Base-by-base conservation (phyloP, 2,113 vertebrate species). In the Callocephalon fimbriatum region DNA sequence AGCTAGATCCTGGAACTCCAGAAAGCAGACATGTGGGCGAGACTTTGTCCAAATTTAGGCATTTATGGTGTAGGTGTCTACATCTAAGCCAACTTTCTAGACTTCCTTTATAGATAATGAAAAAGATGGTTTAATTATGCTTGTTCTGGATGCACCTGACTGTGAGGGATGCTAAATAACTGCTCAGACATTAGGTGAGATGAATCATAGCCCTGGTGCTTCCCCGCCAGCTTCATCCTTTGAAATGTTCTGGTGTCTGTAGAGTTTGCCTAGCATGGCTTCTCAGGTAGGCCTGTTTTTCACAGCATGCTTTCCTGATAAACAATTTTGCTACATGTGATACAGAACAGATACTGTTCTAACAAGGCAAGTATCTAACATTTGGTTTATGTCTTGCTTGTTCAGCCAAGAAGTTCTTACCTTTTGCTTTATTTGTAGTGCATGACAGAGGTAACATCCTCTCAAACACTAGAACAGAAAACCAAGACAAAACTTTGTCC, bases 41-140 rank as follows among this genome's bases (percentile, higher is more conserved):
- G 89, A 95, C 51, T 63, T 86, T 93, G 72, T 54, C 68, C 86
- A 94, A 56, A 93, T 87, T 67, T 89, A 96, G 83, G n/a, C 65
- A 56, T 72, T 96, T 93, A n/a, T 68, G 70, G 26, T 84, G 86
- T 74, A 91, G 59, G 35, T 32, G 53, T 80, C 76, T 91, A 32
- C 61, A 93, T 86, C 73, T 78, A 59, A 84, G 38, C 50, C 68
- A 66, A 42, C 56, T 93, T 89, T 95, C 63, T 78, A 78, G 65
- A 65, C 44, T 91, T 91, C 38, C 38, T 88, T 56, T 91, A 32
- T 84, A 91, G 79, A 74, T 4, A 67, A 40, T 1, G 2, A 71
- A 80, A 79, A 77, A 32, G 22, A 22, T 50, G 35, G 38, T 32
- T 22, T 84, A 42, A 80, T 94, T 77, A 80, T 37, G 37, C 51